Percentiles rank a stretch among this genome's conserved stretches.
phyloP scores from a whole-genome alignment of 2,888 invertebrate species.

The Leptopilina syphax region DNA sequence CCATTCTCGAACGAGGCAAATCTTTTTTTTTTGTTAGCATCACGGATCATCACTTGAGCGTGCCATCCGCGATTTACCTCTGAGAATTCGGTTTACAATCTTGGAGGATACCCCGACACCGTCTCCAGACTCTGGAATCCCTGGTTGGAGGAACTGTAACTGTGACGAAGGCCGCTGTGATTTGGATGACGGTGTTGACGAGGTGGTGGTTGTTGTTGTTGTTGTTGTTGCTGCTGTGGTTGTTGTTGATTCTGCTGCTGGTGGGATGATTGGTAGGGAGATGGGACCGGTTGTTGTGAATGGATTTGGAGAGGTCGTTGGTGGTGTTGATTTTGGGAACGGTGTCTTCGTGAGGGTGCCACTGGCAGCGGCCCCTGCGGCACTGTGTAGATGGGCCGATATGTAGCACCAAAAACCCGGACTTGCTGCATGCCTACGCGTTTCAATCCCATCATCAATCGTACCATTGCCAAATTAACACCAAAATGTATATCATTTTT shows the following conservation, averaged over 20 bases:
- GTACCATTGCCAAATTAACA: constrained; percentile 47
- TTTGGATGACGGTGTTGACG: constrained; percentile 59
- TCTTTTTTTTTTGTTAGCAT: constrained; percentile 44
- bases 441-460: constrained; percentile 57
- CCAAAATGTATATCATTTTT: constrained; percentile 25
- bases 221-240: constrained; percentile 57
- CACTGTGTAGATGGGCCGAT: constrained; percentile 74
- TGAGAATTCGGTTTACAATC: constrained; percentile 74
- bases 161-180: constrained; percentile 59
- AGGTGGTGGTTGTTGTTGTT: constrained; percentile 51
- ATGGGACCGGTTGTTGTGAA: constrained; percentile 48
- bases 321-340: constrained; percentile 65
- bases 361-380: constrained; percentile 67
- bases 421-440: constrained; percentile 74
- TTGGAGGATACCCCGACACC: constrained; percentile 71
- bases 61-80: constrained; percentile 68
- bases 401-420: constrained; percentile 76
- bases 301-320: constrained; percentile 47
- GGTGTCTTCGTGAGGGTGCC: constrained; percentile 73
- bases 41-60: constrained; percentile 18
- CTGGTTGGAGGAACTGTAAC: constrained; percentile 60
- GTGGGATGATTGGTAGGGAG: constrained; percentile 39
- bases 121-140: constrained; percentile 63
- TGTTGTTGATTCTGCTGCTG: constrained; percentile 56
- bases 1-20: constrained; percentile 51